phyloP scores from a whole-genome alignment of 2,888 invertebrate genomes.

The Tethea ocularis region DNA sequence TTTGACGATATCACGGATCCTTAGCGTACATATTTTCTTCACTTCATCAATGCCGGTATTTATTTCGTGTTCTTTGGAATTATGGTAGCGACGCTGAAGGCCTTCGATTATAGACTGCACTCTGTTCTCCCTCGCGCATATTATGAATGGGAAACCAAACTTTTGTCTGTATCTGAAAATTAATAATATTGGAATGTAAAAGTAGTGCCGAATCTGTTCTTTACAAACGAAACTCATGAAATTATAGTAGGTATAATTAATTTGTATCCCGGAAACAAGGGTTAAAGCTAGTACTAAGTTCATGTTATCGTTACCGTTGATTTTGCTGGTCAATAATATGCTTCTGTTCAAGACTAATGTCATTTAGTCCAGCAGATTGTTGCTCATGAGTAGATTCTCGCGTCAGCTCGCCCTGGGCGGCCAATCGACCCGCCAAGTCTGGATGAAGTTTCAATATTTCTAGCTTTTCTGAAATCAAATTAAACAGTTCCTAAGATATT shows the following conservation, averaged over 20 bases:
- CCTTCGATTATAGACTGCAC: slow-evolving; percentile 83
- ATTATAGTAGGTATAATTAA: too few relatives aligned
- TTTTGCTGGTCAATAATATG: slow-evolving; percentile 70
- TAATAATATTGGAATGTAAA: background rate
- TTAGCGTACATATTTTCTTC: slow-evolving; percentile 86
- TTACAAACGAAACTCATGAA: too few relatives aligned
- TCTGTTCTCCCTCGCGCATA: slow-evolving; percentile 86
- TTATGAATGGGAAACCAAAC: slow-evolving; percentile 88
- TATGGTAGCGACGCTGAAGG: slow-evolving; percentile 79
- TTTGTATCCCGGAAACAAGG: too few relatives aligned
- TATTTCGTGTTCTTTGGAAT: slow-evolving; percentile 81
- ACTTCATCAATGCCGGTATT: slow-evolving; percentile 85
- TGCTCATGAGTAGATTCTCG: slow-evolving; percentile 85
- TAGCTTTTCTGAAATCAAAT: slow-evolving; percentile 73
- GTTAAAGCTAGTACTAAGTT: too few relatives aligned
- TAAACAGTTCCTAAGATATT: background rate
- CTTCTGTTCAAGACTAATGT: slow-evolving; percentile 81
- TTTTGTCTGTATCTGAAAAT: slow-evolving; percentile 83
- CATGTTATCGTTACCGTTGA: slow-evolving; percentile 59
- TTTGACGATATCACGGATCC: slow-evolving; percentile 81
- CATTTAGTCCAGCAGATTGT: slow-evolving; percentile 78
- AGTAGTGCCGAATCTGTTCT: too few relatives aligned
- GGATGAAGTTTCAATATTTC: slow-evolving; percentile 85
- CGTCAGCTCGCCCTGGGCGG: slow-evolving; percentile 81
- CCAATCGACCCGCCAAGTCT: slow-evolving; percentile 85